Evolutionary conservation across 2,113 vertebrate species (phyloP).

Genomic region (Colistium nudipinnis): DNA sequence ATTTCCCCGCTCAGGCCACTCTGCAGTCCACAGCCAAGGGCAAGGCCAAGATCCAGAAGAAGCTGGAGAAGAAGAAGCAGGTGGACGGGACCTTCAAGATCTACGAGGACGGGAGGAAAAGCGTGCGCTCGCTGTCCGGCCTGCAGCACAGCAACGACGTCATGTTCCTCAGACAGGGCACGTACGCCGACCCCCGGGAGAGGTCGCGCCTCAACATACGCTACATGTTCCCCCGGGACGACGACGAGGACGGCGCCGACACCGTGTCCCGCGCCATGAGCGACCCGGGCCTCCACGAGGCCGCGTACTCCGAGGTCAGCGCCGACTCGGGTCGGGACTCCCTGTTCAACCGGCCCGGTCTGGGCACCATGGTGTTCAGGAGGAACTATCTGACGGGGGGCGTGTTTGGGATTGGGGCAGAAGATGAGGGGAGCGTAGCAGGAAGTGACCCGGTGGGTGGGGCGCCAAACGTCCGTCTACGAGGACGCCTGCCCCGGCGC

Average conservation of each 20-base stretch:
- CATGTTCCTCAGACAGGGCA: constrained; percentile 95
- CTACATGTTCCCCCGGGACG: constrained; percentile 90
- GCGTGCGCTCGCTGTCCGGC: constrained; percentile 91
- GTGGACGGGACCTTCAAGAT: constrained; percentile 93
- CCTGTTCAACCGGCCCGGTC: constrained; percentile 92
- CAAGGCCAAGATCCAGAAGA: constrained; percentile 95
- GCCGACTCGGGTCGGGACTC: constrained; percentile 95
- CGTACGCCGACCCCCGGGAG: constrained; percentile 86
- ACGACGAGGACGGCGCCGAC: constrained; percentile 75
- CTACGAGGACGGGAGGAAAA: constrained; percentile 94
- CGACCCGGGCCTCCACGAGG: constrained; percentile 86
- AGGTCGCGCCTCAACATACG: constrained; percentile 88
- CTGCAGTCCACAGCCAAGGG: constrained; percentile 92
- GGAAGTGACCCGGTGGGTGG: constrained; percentile 66
- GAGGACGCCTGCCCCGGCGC: constrained; percentile 84
- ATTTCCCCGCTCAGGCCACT: constrained; percentile 83
- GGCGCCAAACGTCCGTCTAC: constrained; percentile 76
- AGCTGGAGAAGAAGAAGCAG: constrained; percentile 92
- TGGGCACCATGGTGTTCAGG: constrained; percentile 98
- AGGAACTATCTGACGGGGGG: constrained; percentile 90
- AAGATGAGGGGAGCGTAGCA: constrained; percentile 76
- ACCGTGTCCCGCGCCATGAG: constrained; percentile 92
- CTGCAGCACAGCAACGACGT: constrained; percentile 92
- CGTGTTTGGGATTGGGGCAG: constrained; percentile 85
- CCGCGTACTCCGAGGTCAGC: constrained; percentile 92